These are phyloP conservation scores for Lepilemur ruficaudatus DNA, from an alignment of 2,797 vertebrate species.

Conservation along the genomic window DNA sequence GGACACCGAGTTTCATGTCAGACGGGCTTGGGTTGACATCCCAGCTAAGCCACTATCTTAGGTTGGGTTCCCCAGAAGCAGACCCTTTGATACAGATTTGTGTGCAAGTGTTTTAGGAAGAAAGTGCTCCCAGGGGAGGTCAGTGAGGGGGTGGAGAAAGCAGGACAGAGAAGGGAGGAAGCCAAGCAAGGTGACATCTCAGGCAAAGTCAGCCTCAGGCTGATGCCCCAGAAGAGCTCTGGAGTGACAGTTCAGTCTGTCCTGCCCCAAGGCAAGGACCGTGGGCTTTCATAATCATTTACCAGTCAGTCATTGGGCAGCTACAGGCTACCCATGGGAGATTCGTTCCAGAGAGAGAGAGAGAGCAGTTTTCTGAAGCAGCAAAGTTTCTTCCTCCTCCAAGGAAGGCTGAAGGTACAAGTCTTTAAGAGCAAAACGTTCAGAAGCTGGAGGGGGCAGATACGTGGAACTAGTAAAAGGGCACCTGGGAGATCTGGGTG, in stretches of 20 bases:
- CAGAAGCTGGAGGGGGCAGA: neutral
- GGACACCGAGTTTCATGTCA: neutral
- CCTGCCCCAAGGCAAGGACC: neutral
- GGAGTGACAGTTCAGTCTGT: neutral
- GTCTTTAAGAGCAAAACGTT: neutral
- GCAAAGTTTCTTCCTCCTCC: neutral
- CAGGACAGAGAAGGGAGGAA: neutral
- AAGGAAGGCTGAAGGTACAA: neutral
- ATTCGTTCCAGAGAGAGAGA: neutral
- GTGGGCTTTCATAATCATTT: neutral
- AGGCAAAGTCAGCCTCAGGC: neutral
- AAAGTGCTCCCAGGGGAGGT: neutral
- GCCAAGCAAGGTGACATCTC: neutral
- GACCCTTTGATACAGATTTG: neutral
- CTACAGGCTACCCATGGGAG: neutral
- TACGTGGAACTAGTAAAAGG: neutral
- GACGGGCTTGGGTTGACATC: neutral
- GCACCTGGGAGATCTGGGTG: neutral
- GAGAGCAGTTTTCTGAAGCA: neutral
- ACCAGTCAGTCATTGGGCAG: neutral
- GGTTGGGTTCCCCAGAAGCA: neutral
- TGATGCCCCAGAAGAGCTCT: neutral
- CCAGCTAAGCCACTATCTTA: neutral
- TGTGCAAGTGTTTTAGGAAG: neutral
- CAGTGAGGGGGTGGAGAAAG: neutral